phyloP scores from a whole-genome alignment of 2,113 vertebrate species.

The Ceuthmochares aereus region DNA sequence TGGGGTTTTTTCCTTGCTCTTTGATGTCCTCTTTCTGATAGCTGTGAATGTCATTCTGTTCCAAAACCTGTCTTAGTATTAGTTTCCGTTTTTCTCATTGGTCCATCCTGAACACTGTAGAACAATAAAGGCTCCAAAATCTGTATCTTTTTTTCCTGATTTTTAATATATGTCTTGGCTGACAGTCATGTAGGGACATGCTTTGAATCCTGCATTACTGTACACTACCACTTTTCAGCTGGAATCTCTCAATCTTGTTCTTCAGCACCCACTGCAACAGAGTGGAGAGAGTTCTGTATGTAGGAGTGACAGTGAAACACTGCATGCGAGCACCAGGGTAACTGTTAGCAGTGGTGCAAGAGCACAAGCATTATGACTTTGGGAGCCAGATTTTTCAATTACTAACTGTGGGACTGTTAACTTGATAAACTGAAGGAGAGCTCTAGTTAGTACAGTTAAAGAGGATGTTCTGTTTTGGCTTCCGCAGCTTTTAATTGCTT shows the following conservation, averaged over 20 bases:
- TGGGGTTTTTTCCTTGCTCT: not conserved
- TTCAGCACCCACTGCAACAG: not conserved
- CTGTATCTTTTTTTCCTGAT: accelerated
- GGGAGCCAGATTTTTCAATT: not conserved
- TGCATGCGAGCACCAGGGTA: not conserved
- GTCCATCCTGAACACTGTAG: not conserved
- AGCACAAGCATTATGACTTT: not conserved
- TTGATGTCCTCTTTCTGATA: not conserved
- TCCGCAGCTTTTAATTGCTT: not conserved
- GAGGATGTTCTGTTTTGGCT: not conserved
- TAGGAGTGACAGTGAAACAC: not conserved
- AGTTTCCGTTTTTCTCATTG: not conserved
- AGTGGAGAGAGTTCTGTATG: not conserved
- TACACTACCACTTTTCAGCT: not conserved
- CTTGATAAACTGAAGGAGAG: not conserved
- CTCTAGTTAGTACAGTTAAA: not conserved
- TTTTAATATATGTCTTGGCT: not conserved
- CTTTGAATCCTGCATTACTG: not conserved
- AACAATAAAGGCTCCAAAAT: not conserved
- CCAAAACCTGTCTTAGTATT: not conserved
- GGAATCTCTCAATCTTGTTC: not conserved
- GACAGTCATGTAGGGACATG: not conserved
- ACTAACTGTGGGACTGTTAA: not conserved
- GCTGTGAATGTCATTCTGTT: not conserved
- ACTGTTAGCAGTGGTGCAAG: not conserved